Evolutionary conservation across 1,140 invertebrate genomes (phyloP).

Genomic region (Melipona quadrifasciata): DNA sequence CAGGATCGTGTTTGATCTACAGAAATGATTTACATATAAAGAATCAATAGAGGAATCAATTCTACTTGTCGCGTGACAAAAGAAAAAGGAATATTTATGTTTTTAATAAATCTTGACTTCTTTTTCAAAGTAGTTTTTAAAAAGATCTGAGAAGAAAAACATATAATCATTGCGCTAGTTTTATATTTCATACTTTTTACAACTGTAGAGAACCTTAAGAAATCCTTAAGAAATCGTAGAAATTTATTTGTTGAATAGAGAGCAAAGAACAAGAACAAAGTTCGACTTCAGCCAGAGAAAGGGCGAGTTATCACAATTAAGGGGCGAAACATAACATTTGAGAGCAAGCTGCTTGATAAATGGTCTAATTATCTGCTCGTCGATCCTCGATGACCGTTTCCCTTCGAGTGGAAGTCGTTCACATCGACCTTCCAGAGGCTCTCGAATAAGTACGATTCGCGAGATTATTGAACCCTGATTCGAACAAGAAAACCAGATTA

Average conservation of each 20-base stretch:
- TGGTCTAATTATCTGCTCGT: constrained; percentile 10
- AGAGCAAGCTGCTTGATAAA: not conserved
- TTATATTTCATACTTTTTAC: not conserved
- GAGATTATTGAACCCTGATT: constrained; percentile 1
- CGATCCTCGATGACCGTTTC: constrained; percentile 14
- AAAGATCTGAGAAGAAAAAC: too few species aligned
- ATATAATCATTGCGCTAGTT: too few species aligned
- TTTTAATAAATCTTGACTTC: not conserved
- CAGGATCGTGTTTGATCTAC: not conserved
- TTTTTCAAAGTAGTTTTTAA: not conserved
- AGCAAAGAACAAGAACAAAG: not conserved
- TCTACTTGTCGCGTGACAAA: not conserved
- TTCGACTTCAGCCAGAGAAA: not conserved
- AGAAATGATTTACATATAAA: not conserved
- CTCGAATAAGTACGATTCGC: not conserved
- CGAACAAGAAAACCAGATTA: not conserved
- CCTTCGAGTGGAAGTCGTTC: constrained; percentile 13
- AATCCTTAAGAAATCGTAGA: not conserved
- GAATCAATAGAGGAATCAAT: not conserved
- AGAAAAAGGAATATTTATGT: not conserved
- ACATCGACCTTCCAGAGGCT: not conserved
- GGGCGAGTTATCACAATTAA: not conserved
- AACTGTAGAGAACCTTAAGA: too few species aligned
- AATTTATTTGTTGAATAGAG: not conserved
- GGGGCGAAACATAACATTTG: not conserved